Evolutionary conservation across 2,113 vertebrate species (phyloP).

Genomic region (Ceuthmochares aereus): DNA sequence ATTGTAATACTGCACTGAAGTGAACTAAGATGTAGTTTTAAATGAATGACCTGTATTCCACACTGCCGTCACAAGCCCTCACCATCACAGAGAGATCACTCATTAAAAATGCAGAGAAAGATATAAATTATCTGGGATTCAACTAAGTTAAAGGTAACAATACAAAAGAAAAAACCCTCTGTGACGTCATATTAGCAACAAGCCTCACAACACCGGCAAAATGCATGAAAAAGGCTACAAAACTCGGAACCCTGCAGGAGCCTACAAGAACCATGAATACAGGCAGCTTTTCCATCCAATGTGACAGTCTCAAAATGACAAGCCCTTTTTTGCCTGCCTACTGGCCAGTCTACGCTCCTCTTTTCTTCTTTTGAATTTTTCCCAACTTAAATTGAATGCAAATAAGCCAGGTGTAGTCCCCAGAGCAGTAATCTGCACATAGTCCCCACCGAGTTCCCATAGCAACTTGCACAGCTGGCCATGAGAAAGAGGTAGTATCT

Average conservation of each 20-base stretch:
- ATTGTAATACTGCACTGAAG: constrained; percentile 16
- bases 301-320: constrained; percentile 48
- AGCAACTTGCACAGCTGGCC: constrained; percentile 74
- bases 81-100: background rate
- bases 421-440: constrained; percentile 58
- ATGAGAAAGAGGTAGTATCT: constrained; percentile 31
- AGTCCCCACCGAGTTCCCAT: constrained; percentile 70
- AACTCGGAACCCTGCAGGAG: constrained; percentile 11
- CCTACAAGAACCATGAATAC: background rate
- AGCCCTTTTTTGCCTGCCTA: constrained; percentile 50
- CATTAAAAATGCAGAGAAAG: background rate
- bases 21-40: background rate
- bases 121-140: constrained; percentile 1
- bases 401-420: constrained; percentile 78
- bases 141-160: background rate
- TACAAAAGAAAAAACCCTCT: background rate
- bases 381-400: constrained; percentile 77
- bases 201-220: background rate
- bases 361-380: constrained; percentile 71
- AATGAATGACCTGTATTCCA: background rate
- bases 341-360: background rate
- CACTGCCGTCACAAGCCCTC: background rate
- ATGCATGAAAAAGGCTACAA: background rate
- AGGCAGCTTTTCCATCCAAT: constrained; percentile 32
- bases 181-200: background rate